Conservation (phyloP, 2,888 invertebrate genomes). For the Tupiocoris notatus region DNA sequence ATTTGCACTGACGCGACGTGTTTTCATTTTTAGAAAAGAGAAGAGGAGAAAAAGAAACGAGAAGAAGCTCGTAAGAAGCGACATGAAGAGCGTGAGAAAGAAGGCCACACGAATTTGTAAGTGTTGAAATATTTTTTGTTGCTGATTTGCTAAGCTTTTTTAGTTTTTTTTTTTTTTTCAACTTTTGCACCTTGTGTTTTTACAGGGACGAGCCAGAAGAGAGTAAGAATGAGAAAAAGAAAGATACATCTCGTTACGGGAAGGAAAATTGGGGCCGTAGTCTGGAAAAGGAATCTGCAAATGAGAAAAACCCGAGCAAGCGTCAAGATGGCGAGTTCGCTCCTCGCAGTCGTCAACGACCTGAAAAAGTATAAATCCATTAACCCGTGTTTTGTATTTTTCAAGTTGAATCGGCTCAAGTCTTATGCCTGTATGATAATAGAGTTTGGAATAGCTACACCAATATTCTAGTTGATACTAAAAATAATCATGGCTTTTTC, state of each 20-base stretch:
- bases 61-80: conserved; percentile 60
- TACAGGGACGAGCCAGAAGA: conserved; percentile 21
- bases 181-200: too few relatives aligned
- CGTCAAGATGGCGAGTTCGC: neutral
- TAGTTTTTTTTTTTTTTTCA: neutral
- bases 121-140: too few relatives aligned
- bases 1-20: too few relatives aligned
- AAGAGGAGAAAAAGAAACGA: conserved; percentile 63
- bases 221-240: conserved; percentile 7
- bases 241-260: conserved; percentile 24
- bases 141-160: too few relatives aligned
- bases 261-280: conserved; percentile 35
- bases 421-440: neutral
- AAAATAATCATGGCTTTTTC: too few relatives aligned
- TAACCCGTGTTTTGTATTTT: neutral
- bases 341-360: neutral
- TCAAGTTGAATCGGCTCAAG: neutral
- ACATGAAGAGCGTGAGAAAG: conserved; percentile 56
- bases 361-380: neutral
- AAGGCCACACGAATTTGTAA: neutral
- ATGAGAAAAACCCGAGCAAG: neutral
- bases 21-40: conserved; percentile 62
- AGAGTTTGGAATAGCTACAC: too few relatives aligned
- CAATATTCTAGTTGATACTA: too few relatives aligned
- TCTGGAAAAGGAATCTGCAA: neutral